Percentiles rank a stretch among this genome's conserved stretches.
phyloP scores from a whole-genome alignment of 2,797 vertebrate species.

The Phrynocephalus vlangalii region DNA sequence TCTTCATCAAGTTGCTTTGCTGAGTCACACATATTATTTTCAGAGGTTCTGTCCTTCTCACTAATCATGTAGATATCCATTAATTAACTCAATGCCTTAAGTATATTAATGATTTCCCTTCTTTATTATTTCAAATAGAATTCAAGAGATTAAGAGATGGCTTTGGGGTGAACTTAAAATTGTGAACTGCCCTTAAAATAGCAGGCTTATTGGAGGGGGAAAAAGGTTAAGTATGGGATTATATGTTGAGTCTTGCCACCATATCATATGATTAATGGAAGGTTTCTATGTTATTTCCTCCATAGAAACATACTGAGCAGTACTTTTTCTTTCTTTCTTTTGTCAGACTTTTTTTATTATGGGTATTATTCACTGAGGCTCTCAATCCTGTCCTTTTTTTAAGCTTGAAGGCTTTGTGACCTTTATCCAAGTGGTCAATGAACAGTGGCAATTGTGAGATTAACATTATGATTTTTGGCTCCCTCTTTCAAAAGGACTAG shows the following conservation, averaged over 20 bases:
- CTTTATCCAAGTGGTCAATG: no score
- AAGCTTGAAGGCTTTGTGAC: no score
- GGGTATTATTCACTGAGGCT: no score
- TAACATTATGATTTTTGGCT: no score
- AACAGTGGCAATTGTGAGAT: no score
- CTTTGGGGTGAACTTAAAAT: not conserved
- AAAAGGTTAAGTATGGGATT: not conserved
- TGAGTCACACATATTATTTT: slow-evolving; percentile 9
- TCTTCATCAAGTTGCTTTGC: slow-evolving; percentile 53
- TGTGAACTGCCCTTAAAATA: not conserved
- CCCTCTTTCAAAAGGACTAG: no score
- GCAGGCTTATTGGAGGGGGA: not conserved
- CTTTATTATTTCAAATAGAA: not conserved
- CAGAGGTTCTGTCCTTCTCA: slow-evolving; percentile 54
- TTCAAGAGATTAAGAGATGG: not conserved
- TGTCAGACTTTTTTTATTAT: no score
- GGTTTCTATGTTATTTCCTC: no score
- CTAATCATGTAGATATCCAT: not conserved
- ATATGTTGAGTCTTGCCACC: not conserved
- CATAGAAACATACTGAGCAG: no score
- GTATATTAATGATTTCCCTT: not conserved
- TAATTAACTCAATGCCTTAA: slow-evolving; percentile 1
- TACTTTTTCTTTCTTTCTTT: no score
- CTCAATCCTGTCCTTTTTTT: no score
- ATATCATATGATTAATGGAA: no score